Conservation (phyloP, 2,797 vertebrate genomes). For the Neoniphon sammara region DNA sequence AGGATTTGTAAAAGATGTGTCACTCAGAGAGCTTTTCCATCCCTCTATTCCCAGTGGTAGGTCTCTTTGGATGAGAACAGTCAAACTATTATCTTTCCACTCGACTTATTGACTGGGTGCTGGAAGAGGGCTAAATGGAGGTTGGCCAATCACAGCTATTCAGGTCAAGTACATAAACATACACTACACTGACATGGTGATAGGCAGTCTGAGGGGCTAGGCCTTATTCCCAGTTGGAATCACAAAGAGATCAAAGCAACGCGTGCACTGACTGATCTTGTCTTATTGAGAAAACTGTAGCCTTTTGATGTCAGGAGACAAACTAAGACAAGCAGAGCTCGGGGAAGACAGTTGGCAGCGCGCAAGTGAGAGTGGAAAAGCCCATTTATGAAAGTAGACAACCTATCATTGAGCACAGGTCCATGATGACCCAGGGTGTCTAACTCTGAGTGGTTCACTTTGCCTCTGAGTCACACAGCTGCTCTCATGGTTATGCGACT, state of each 20-base stretch:
- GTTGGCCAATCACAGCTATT: constrained; percentile 74
- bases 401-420: constrained; percentile 48
- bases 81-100: constrained; percentile 69
- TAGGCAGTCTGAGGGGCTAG: constrained; percentile 34
- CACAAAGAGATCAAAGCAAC: constrained; percentile 66
- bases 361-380: constrained; percentile 50
- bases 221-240: constrained; percentile 55
- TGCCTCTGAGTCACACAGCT: constrained; percentile 24
- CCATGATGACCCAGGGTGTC: constrained; percentile 45
- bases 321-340: constrained; percentile 56
- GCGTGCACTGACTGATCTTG: constrained; percentile 47
- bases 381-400: constrained; percentile 60
- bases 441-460: constrained; percentile 12
- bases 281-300: constrained; percentile 55
- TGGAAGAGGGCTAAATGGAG: constrained; percentile 63
- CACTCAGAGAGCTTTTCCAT: constrained; percentile 51
- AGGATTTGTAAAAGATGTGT: constrained; percentile 71
- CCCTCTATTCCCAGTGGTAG: constrained; percentile 39
- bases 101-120: constrained; percentile 73
- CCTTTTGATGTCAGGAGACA: constrained; percentile 67
- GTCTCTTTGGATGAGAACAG: constrained; percentile 60
- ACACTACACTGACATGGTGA: constrained; percentile 64
- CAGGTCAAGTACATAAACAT: constrained; percentile 73
- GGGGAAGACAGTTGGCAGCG: constrained; percentile 53
- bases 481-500: constrained; percentile 2